phyloP scores from a whole-genome alignment of 2,113 vertebrate species.

The Nanorana parkeri region DNA sequence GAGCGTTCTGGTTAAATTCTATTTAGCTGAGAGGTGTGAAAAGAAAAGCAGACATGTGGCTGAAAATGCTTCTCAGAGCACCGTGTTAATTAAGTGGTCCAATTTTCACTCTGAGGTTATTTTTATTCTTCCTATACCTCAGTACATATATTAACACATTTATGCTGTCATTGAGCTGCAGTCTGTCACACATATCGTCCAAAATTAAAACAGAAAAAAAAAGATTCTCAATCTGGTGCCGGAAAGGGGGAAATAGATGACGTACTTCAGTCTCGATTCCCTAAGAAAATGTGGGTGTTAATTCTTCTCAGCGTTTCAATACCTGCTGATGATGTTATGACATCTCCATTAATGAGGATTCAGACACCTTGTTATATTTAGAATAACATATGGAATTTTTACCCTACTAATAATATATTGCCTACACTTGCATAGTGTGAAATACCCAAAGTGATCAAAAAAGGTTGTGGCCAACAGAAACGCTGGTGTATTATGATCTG shows the following conservation, averaged over 20 bases:
- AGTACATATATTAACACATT: slow-evolving; percentile 68
- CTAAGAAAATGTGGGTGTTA: slow-evolving; percentile 45
- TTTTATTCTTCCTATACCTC: slow-evolving; percentile 70
- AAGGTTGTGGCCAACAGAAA: background rate
- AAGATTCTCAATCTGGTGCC: background rate
- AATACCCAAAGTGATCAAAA: background rate
- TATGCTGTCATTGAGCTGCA: slow-evolving; percentile 61
- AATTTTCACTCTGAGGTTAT: slow-evolving; percentile 69
- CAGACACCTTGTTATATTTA: slow-evolving; percentile 33
- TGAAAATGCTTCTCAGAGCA: slow-evolving; percentile 66
- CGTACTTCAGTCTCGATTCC: slow-evolving; percentile 23
- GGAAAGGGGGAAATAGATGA: slow-evolving; percentile 1
- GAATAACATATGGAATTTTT: slow-evolving; percentile 13
- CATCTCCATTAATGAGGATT: slow-evolving; percentile 37
- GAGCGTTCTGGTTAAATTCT: slow-evolving; percentile 39
- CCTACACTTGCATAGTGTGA: background rate
- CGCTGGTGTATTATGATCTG: background rate
- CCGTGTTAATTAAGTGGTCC: slow-evolving; percentile 64
- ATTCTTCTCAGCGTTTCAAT: slow-evolving; percentile 21
- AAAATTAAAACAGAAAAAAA: slow-evolving; percentile 21
- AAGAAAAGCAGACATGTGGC: slow-evolving; percentile 62
- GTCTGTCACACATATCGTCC: slow-evolving; percentile 57
- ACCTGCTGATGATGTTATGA: slow-evolving; percentile 53
- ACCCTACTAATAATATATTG: background rate
- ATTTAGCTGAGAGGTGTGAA: slow-evolving; percentile 61